Conservation (phyloP, 2,888 invertebrate genomes). For the Enchytraeus crypticus region DNA sequence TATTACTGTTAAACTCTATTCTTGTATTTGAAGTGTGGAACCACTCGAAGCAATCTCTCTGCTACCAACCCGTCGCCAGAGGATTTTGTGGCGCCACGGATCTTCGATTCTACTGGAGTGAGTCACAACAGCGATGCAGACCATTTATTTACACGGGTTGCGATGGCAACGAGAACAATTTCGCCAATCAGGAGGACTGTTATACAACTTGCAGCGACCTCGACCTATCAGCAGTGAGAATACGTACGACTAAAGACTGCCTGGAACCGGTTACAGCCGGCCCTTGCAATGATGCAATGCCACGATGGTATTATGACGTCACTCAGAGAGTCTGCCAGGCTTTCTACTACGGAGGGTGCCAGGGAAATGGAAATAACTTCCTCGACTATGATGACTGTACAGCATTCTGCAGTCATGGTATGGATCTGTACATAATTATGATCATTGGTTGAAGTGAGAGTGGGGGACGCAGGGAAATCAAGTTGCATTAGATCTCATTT, state of each 20-base stretch:
- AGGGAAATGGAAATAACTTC: conserved; percentile 83
- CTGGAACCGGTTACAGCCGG: conserved; percentile 2
- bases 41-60: no score
- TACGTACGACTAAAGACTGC: no score
- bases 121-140: conserved; percentile 61
- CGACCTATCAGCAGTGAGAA: background rate
- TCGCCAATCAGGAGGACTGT: conserved; percentile 29
- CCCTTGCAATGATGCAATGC: background rate
- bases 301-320: background rate
- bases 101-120: conserved; percentile 69
- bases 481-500: no score
- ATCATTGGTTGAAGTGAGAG: no score
- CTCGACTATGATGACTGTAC: conserved; percentile 51
- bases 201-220: background rate
- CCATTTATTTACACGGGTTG: conserved; percentile 77
- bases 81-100: conserved; percentile 11
- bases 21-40: no score
- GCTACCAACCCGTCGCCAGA: background rate
- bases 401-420: conserved; percentile 5
- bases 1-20: no score
- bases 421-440: no score
- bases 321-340: conserved; percentile 36
- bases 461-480: no score
- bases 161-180: conserved; percentile 63
- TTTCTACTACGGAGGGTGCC: conserved; percentile 80